These are phyloP conservation scores for Lepidothrix coronata DNA, from an alignment of 2,113 vertebrate genomes.

Conservation along the genomic window DNA sequence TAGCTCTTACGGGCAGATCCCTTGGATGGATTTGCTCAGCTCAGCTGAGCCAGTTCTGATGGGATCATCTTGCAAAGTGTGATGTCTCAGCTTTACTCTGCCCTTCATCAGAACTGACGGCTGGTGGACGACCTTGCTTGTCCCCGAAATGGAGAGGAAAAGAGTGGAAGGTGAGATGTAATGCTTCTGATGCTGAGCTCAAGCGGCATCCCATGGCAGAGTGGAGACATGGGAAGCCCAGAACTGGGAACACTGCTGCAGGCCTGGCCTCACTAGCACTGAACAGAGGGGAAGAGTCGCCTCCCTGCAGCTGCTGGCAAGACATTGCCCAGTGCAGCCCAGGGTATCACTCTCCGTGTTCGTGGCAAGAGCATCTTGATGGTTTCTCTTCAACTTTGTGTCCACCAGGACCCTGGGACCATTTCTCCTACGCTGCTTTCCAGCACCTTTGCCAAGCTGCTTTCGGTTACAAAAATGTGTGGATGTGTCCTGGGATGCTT, in stretches of 20 bases:
- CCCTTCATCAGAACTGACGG: neutral
- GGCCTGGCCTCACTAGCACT: neutral
- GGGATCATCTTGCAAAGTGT: neutral
- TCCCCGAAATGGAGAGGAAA: neutral
- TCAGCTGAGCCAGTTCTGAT: neutral
- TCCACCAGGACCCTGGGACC: too few relatives aligned
- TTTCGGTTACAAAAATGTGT: neutral
- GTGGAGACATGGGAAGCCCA: neutral
- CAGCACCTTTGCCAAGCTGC: neutral
- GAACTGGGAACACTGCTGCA: neutral
- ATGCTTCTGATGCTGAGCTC: neutral
- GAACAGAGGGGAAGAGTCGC: neutral
- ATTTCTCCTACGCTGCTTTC: neutral
- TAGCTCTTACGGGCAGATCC: neutral
- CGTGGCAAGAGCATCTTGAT: neutral
- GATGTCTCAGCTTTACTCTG: neutral
- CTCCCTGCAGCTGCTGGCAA: neutral
- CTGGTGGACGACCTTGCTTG: neutral
- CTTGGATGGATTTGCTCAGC: neutral
- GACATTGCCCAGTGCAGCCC: neutral
- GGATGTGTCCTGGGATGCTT: neutral
- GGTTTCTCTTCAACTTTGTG: neutral
- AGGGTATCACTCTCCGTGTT: too few relatives aligned
- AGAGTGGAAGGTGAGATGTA: neutral
- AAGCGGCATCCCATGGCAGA: neutral